Evolutionary conservation across 2,888 invertebrate species (phyloP).

Genomic region (Drosophila fungiperda): DNA sequence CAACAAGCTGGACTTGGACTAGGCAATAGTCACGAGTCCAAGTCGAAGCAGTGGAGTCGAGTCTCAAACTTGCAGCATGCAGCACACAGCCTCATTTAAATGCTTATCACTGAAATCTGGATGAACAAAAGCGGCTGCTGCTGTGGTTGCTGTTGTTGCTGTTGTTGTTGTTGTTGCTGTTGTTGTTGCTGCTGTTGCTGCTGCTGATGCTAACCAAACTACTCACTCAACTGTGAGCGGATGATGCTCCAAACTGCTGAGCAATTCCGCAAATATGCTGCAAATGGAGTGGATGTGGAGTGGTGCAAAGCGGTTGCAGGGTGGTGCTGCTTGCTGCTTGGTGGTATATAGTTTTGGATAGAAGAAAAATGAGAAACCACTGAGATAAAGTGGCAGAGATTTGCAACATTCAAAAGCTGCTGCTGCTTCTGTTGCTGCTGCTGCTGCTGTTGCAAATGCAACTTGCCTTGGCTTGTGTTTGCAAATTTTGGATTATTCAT

Average conservation of each 20-base stretch:
- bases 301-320: slow-evolving; percentile 1
- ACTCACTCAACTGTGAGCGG: slow-evolving; percentile 68
- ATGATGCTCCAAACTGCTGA: slow-evolving; percentile 51
- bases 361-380: slow-evolving; percentile 78
- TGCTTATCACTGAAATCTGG: slow-evolving; percentile 81
- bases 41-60: slow-evolving; percentile 16
- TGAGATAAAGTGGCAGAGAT: slow-evolving; percentile 80
- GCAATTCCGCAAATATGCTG: slow-evolving; percentile 64
- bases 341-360: slow-evolving; percentile 57
- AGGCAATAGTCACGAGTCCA: slow-evolving; percentile 45
- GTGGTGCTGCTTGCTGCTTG: not conserved
- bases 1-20: slow-evolving; percentile 2
- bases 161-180: slow-evolving; percentile 43
- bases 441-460: slow-evolving; percentile 45
- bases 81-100: slow-evolving; percentile 74
- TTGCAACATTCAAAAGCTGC: slow-evolving; percentile 77
- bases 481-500: slow-evolving; percentile 79
- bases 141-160: slow-evolving; percentile 41
- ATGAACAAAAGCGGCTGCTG: slow-evolving; percentile 81
- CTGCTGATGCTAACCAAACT: slow-evolving; percentile 62
- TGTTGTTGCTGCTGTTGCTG: slow-evolving; percentile 47
- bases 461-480: slow-evolving; percentile 57
- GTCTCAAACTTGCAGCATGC: slow-evolving; percentile 26
- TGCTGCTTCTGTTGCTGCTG: slow-evolving; percentile 47
- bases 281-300: slow-evolving; percentile 14